Percentiles rank a stretch among this genome's conserved stretches.
Conservation (phyloP, 2,888 invertebrate species). For the Camponotus fellah region DNA sequence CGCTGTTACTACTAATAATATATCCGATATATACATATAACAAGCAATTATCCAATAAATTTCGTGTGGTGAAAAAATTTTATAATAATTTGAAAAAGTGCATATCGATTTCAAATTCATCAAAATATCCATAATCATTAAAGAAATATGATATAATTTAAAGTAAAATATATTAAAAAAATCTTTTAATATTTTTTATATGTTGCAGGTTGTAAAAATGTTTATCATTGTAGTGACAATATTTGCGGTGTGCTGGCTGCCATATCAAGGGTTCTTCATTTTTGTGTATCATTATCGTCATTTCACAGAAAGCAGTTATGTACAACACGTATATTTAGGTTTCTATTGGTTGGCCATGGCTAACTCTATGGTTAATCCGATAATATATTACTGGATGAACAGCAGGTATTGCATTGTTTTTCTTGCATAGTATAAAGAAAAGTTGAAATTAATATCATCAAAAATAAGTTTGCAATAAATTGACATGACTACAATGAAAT, state of each 20-base stretch:
- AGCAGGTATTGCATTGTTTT: slow-evolving; percentile 88
- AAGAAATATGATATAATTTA: neutral
- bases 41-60: neutral
- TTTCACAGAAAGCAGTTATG: slow-evolving; percentile 90
- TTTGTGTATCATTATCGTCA: slow-evolving; percentile 92
- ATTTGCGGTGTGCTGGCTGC: slow-evolving; percentile 96
- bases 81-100: neutral
- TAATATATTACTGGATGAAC: slow-evolving; percentile 98
- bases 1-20: neutral
- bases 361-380: slow-evolving; percentile 96
- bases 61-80: neutral
- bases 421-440: neutral
- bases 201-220: slow-evolving; percentile 93
- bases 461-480: neutral
- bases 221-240: slow-evolving; percentile 95
- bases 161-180: neutral
- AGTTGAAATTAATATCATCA: neutral
- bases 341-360: slow-evolving; percentile 98
- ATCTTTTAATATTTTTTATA: neutral
- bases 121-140: neutral
- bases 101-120: neutral
- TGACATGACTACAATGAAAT: neutral
- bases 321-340: slow-evolving; percentile 94
- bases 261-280: slow-evolving; percentile 95
- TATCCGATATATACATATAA: neutral